Percentiles rank a stretch among this genome's conserved stretches.
phyloP scores from a whole-genome alignment of 2,888 invertebrate genomes.

The Caenorhabditis imperialis region DNA sequence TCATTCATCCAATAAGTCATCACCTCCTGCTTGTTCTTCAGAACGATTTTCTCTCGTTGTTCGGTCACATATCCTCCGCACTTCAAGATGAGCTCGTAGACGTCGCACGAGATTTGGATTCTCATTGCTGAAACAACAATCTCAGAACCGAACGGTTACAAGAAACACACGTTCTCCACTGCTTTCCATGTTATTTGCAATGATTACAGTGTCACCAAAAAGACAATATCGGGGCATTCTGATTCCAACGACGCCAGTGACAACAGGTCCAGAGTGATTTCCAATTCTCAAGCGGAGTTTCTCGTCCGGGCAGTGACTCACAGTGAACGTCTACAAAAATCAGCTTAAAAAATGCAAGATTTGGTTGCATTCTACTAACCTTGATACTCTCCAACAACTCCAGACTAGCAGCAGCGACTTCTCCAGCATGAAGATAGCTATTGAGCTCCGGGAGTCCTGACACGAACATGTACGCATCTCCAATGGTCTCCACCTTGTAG shows the following conservation, averaged over 20 bases:
- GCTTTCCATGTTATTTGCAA: constrained; percentile 62
- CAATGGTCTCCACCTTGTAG: constrained; percentile 66
- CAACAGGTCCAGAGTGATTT: constrained; percentile 59
- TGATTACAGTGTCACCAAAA: constrained; percentile 62
- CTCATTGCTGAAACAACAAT: constrained; percentile 56
- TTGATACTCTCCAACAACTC: constrained; percentile 59
- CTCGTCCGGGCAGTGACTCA: constrained; percentile 60
- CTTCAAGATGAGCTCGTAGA: constrained; percentile 51
- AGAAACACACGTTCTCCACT: constrained; percentile 58
- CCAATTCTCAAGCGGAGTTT: constrained; percentile 59
- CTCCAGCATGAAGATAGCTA: constrained; percentile 61
- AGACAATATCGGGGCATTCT: constrained; percentile 60
- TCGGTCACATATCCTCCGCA: constrained; percentile 58
- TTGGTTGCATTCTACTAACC: constrained; percentile 11
- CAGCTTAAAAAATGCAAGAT: neutral
- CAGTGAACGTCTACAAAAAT: constrained; percentile 49
- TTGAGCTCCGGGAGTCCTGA: constrained; percentile 64
- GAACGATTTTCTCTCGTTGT: constrained; percentile 51
- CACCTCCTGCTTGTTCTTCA: constrained; percentile 53
- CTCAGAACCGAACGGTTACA: neutral
- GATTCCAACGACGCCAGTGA: constrained; percentile 61
- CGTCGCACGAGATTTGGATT: constrained; percentile 59
- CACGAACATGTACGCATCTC: constrained; percentile 66
- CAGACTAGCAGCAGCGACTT: constrained; percentile 61
- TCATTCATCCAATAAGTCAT: constrained; percentile 55